Base-by-base conservation (phyloP, 2,888 invertebrate species). In the Apantesis nais region DNA sequence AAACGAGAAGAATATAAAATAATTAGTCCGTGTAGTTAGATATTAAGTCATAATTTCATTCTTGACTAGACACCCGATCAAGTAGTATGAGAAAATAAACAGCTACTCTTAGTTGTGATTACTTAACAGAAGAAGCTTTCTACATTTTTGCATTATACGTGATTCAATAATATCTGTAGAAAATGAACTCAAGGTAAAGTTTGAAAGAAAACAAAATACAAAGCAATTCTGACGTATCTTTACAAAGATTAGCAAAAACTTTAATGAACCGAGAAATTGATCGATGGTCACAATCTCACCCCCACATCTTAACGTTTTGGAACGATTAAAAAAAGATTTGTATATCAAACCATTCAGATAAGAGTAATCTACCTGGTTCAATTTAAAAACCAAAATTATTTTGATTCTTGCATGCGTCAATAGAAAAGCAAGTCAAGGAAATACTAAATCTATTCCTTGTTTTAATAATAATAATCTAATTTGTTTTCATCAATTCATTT, bases 221-320 rank as follows among this genome's bases (percentile, higher is more conserved):
- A 16, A 9, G 19, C 48, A 55, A 52, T 52, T 19, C n/a, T 55
- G 16, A 37, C 70, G 72, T 66, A 62, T 74, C 81, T 74, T 83
- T 75, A 81, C 60, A 74, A 74, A 74, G 74, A 78, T 75, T 74
- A 80, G 73, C 73, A 73, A 67, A 70, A 44, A 63, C 71, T 25
- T 77, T 85, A 88, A 88, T 88, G 88, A 83, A 74, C 72, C 80
- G 79, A 29, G 69, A 71, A 63, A 75, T 80, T 68, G 64, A 75
- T 80, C 68, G 78, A 65, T 74, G 77, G 74, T 81, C 78, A 72
- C 58, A 76, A 74, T 83, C 82, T 81, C 79, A 72, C 77, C 77
- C 75, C 65, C 65, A 69, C 64, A 52, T 74, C 77, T 78, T 80
- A 73, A 52, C 19, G 37, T 22, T 44, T 8, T 9, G 60, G 0